Conservation (phyloP, 2,888 invertebrate species). For the Microctonus hyperodae region DNA sequence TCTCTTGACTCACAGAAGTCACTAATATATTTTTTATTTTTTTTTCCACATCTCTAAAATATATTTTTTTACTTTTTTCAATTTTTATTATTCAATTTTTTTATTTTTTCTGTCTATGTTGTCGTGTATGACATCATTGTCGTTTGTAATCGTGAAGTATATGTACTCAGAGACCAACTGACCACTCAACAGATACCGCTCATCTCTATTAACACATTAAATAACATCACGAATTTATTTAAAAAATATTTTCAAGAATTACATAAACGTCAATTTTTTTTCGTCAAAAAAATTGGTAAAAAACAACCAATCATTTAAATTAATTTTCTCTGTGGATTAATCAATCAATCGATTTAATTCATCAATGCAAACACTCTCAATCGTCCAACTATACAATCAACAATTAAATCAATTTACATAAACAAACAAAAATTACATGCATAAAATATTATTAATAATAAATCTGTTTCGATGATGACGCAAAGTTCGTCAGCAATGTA, state of each 20-base stretch:
- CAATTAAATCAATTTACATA: neutral
- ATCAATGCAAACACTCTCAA: neutral
- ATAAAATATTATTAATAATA: neutral
- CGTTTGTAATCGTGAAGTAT: neutral
- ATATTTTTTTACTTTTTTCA: neutral
- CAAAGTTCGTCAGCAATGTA: conserved; percentile 18
- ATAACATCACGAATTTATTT: neutral
- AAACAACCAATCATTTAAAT: too few relatives aligned
- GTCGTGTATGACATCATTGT: conserved; percentile 14
- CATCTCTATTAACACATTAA: neutral
- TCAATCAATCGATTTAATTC: too few relatives aligned
- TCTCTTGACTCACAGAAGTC: neutral
- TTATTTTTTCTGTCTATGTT: neutral
- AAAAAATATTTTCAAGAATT: too few relatives aligned
- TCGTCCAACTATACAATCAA: neutral
- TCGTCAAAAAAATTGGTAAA: neutral
- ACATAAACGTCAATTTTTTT: too few relatives aligned
- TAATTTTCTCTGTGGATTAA: too few relatives aligned
- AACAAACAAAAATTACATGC: neutral
- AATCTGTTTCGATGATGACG: conserved; percentile 15
- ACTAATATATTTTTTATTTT: neutral
- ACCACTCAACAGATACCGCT: neutral
- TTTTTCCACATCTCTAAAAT: too few relatives aligned
- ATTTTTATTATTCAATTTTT: neutral
- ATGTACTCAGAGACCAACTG: neutral